A percentile compares a stretch with the other conserved stretches of the same genome.
Conservation (phyloP, 2,797 vertebrate genomes). For the Pagetopsis macropterus region DNA sequence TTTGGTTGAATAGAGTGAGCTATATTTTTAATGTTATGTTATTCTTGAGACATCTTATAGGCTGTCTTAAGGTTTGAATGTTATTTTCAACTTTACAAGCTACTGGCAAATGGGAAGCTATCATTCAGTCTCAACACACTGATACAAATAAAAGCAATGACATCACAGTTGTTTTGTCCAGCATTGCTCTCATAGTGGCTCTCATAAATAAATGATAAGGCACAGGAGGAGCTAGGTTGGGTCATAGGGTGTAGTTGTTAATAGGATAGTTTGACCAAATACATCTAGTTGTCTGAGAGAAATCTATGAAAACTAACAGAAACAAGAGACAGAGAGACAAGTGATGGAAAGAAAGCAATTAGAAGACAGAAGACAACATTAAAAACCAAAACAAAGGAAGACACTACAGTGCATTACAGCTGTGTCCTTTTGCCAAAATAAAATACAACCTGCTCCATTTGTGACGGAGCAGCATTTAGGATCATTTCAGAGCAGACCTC, state of each 20-base stretch:
- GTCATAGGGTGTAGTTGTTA: constrained; percentile 51
- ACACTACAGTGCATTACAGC: background rate
- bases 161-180: constrained; percentile 72
- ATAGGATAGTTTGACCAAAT: constrained; percentile 56
- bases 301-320: constrained; percentile 29
- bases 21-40: background rate
- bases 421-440: constrained; percentile 31
- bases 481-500: constrained; percentile 65
- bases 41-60: constrained; percentile 6
- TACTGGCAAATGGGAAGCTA: background rate
- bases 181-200: constrained; percentile 53
- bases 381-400: constrained; percentile 18
- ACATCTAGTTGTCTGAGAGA: constrained; percentile 32
- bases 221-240: constrained; percentile 54
- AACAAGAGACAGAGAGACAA: constrained; percentile 20
- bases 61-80: constrained; percentile 1
- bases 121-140: constrained; percentile 30
- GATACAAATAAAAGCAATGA: constrained; percentile 57
- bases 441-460: constrained; percentile 19
- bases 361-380: background rate
- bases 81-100: constrained; percentile 14
- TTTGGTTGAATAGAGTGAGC: background rate
- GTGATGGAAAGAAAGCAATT: background rate
- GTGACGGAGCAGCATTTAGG: constrained; percentile 61
- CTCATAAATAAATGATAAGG: constrained; percentile 73